Conservation (phyloP, 2,797 vertebrate genomes). For the Epinephelus coioides region DNA sequence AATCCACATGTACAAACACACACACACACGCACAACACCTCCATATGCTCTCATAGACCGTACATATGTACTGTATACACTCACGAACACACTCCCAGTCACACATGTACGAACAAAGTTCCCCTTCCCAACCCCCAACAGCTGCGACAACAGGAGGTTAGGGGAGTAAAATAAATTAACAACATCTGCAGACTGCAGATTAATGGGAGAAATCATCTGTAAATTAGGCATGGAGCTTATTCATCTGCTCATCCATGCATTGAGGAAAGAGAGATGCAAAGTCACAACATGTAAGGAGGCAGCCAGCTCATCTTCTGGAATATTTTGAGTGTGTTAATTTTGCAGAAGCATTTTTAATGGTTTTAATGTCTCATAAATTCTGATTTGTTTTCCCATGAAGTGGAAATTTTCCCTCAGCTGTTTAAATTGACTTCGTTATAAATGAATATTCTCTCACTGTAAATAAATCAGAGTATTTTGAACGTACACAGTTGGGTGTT, state of each 20-base stretch:
- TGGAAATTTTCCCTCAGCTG: slow-evolving; percentile 28
- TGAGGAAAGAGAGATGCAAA: slow-evolving; percentile 30
- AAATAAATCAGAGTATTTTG: slow-evolving; percentile 11
- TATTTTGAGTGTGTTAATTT: slow-evolving; percentile 50
- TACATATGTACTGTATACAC: neutral
- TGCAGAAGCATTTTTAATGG: slow-evolving; percentile 29
- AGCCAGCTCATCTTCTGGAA: slow-evolving; percentile 26
- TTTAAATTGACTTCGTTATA: slow-evolving; percentile 22
- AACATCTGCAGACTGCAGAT: slow-evolving; percentile 83
- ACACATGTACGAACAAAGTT: slow-evolving; percentile 18
- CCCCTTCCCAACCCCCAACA: slow-evolving; percentile 64
- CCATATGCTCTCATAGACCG: slow-evolving; percentile 2
- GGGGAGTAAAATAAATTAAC: slow-evolving; percentile 77
- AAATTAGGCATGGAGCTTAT: slow-evolving; percentile 76
- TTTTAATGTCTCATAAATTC: slow-evolving; percentile 44
- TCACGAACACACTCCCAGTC: neutral
- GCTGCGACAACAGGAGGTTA: slow-evolving; percentile 82
- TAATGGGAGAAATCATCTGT: slow-evolving; percentile 82
- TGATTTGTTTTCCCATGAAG: slow-evolving; percentile 43
- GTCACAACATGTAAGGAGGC: slow-evolving; percentile 41
- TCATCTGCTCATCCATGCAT: slow-evolving; percentile 68
- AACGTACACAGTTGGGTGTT: neutral
- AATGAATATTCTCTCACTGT: neutral
- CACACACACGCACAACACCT: neutral
- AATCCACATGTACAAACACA: slow-evolving; percentile 11